phyloP scores from a whole-genome alignment of 92 coral and sea anemone species.

The Epizoanthus rinbou region DNA sequence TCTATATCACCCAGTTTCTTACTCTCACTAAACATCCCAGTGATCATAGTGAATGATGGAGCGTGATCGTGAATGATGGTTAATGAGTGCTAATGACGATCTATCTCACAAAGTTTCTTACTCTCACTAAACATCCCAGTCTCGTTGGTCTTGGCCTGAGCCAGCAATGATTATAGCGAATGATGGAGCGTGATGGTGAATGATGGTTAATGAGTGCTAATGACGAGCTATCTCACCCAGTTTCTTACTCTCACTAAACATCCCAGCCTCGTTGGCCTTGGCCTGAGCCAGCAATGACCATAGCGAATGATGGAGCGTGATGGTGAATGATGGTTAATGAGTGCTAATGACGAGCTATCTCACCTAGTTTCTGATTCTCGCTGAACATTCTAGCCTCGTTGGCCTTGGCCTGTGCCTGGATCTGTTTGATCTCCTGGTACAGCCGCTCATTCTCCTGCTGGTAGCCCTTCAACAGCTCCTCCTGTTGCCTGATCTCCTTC shows the following conservation, averaged over 20 bases:
- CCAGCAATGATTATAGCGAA: too few relatives aligned
- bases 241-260: constrained; percentile 94
- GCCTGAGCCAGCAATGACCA: too few relatives aligned
- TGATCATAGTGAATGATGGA: too few relatives aligned
- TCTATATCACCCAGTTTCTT: too few relatives aligned
- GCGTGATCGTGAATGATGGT: too few relatives aligned
- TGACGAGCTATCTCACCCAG: constrained; percentile 59
- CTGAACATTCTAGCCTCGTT: constrained; percentile 89
- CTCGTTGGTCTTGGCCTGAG: constrained; percentile 22
- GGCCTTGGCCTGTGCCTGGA: constrained; percentile 83
- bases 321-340: neutral
- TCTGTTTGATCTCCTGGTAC: constrained; percentile 88
- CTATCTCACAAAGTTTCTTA: constrained; percentile 81
- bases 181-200: too few relatives aligned
- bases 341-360: constrained; percentile 4
- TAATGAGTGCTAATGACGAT: too few relatives aligned
- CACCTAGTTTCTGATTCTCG: constrained; percentile 97
- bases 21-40: constrained; percentile 1
- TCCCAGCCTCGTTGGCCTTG: constrained; percentile 56
- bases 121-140: constrained; percentile 67
- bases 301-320: too few relatives aligned
- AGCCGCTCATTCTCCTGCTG: constrained; percentile 96
- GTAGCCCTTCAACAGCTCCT: constrained; percentile 84
- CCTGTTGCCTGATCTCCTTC: constrained; percentile 94
- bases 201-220: neutral